Conservation (phyloP, 2,888 invertebrate species). For the Tyria jacobaeae region DNA sequence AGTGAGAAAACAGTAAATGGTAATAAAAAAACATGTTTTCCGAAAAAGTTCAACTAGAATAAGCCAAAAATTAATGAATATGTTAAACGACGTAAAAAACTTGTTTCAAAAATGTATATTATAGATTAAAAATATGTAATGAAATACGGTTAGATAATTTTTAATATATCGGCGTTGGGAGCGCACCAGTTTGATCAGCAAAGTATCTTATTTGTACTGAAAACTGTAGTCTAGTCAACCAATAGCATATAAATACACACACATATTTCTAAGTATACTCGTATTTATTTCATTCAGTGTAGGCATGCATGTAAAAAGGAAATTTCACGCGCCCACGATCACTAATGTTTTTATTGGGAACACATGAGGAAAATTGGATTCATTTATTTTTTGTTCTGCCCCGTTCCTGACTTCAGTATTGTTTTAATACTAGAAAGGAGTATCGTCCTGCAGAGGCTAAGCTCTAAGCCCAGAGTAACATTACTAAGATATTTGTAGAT, state of each 20-base stretch:
- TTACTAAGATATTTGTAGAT: not conserved
- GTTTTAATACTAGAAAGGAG: slow-evolving; percentile 27
- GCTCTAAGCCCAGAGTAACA: not conserved
- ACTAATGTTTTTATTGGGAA: slow-evolving; percentile 69
- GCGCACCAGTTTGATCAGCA: too few relatives aligned
- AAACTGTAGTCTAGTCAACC: too few relatives aligned
- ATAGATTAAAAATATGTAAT: too few relatives aligned
- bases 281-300: slow-evolving; percentile 35
- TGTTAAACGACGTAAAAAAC: not conserved
- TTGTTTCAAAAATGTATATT: not conserved
- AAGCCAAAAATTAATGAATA: too few relatives aligned
- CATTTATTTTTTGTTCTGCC: slow-evolving; percentile 62
- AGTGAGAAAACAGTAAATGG: too few relatives aligned
- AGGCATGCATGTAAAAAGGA: slow-evolving; percentile 57
- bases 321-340: slow-evolving; percentile 62
- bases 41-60: too few relatives aligned
- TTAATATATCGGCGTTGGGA: too few relatives aligned
- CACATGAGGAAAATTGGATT: slow-evolving; percentile 59
- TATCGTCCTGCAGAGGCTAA: slow-evolving; percentile 11
- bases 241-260: too few relatives aligned
- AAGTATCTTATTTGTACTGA: too few relatives aligned
- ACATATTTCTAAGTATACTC: too few relatives aligned
- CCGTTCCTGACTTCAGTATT: slow-evolving; percentile 59
- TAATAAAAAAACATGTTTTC: too few relatives aligned
- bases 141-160: too few relatives aligned